Percentiles rank a stretch among this genome's conserved stretches.
Conservation (phyloP, 2,113 vertebrate genomes). For the Cololabis saira region DNA sequence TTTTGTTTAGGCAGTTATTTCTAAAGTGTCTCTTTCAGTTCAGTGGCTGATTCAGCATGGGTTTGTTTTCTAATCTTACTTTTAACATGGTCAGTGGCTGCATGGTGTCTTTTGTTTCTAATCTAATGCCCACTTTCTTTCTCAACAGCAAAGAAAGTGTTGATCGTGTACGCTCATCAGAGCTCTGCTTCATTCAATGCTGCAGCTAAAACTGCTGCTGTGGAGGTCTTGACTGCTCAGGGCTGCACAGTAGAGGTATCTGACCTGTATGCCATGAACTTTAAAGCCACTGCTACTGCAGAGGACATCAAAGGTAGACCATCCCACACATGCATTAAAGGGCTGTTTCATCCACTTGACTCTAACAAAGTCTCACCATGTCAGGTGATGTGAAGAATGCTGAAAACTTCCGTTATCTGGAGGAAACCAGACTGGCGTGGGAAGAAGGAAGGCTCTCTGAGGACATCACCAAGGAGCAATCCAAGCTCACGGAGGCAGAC, state of each 20-base stretch:
- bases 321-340: not conserved
- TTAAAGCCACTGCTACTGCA: slow-evolving; percentile 79
- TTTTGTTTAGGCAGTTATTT: not conserved
- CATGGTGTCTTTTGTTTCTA: not conserved
- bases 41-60: too few relatives aligned
- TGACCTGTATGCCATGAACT: slow-evolving; percentile 85
- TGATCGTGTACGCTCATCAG: slow-evolving; percentile 83
- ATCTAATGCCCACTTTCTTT: not conserved
- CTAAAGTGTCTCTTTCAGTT: too few relatives aligned
- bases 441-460: slow-evolving; percentile 76
- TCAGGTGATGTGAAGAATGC: slow-evolving; percentile 75
- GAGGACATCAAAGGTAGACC: slow-evolving; percentile 79
- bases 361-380: not conserved
- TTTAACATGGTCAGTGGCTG: too few relatives aligned
- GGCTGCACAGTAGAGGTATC: slow-evolving; percentile 81
- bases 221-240: slow-evolving; percentile 64
- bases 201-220: slow-evolving; percentile 81
- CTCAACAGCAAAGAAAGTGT: slow-evolving; percentile 63
- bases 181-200: slow-evolving; percentile 83
- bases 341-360: not conserved
- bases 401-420: slow-evolving; percentile 74
- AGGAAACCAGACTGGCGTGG: slow-evolving; percentile 75
- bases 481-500: slow-evolving; percentile 81
- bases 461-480: slow-evolving; percentile 82
- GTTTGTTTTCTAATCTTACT: too few relatives aligned